Evolutionary conservation across 2,888 invertebrate genomes (phyloP).

Genomic region (Lycia hirtaria): DNA sequence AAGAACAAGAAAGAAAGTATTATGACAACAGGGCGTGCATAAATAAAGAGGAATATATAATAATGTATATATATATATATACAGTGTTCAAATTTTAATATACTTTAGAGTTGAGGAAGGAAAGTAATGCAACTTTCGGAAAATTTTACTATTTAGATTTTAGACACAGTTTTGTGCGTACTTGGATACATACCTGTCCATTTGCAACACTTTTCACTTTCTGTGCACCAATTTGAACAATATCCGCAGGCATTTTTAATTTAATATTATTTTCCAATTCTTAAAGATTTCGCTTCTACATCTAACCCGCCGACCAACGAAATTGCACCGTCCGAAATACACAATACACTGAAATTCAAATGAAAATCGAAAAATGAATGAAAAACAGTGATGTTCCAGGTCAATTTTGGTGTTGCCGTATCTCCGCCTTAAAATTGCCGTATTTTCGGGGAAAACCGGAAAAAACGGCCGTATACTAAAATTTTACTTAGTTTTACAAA

Average conservation of each 20-base stretch:
- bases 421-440: too few relatives aligned
- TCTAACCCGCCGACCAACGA: not conserved
- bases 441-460: too few relatives aligned
- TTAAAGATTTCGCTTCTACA: not conserved
- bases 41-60: too few relatives aligned
- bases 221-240: slow-evolving; percentile 65
- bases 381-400: too few relatives aligned
- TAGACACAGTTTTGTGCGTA: not conserved
- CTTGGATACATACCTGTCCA: slow-evolving; percentile 61
- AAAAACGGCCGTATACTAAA: too few relatives aligned
- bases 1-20: too few relatives aligned
- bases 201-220: slow-evolving; percentile 71
- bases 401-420: too few relatives aligned
- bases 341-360: too few relatives aligned
- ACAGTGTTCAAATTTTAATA: not conserved
- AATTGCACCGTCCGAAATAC: too few relatives aligned
- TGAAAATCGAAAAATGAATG: not conserved
- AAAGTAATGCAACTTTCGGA: slow-evolving; percentile 2
- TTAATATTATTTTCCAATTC: not conserved
- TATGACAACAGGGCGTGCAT: too few relatives aligned
- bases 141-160: not conserved
- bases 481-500: too few relatives aligned
- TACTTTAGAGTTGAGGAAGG: not conserved
- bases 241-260: slow-evolving; percentile 58
- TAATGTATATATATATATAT: not conserved